Conservation (phyloP, 2,113 vertebrate species). For the Cryptotis parvus region DNA sequence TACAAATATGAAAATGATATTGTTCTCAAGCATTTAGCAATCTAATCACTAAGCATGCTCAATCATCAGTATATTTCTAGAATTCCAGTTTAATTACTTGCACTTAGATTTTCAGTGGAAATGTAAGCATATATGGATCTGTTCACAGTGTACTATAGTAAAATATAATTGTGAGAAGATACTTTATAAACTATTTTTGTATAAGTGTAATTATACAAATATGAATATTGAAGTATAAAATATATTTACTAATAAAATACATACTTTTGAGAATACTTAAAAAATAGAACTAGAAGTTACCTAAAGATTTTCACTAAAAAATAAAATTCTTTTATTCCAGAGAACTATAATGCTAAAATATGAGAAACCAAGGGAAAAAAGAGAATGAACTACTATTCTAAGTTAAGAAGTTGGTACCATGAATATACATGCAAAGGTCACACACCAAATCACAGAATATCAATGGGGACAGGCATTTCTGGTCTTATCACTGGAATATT, state of each 20-base stretch:
- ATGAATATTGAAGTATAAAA: not conserved
- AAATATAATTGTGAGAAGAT: not conserved
- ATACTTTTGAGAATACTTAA: conserved; percentile 28
- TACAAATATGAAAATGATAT: conserved; percentile 40
- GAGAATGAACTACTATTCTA: not conserved
- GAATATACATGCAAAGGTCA: not conserved
- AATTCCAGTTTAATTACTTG: not conserved
- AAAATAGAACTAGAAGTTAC: not conserved
- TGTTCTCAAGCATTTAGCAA: not conserved
- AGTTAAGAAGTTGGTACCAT: not conserved
- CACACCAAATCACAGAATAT: not conserved
- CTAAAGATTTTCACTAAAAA: conserved; percentile 3
- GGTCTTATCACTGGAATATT: not conserved
- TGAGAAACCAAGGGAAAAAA: not conserved
- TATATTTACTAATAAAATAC: conserved; percentile 1
- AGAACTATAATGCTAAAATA: not conserved
- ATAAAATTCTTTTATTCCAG: conserved; percentile 9
- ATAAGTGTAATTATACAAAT: not conserved
- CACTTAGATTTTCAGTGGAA: conserved; percentile 26
- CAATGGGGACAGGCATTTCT: not conserved
- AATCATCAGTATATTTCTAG: not conserved
- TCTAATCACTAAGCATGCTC: not conserved
- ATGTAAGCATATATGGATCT: not conserved
- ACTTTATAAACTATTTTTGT: conserved; percentile 1
- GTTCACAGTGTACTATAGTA: not conserved